A percentile compares a stretch with the other conserved stretches of the same genome.
Evolutionary conservation across 1,140 invertebrate genomes (phyloP).

Genomic region (Megalopta genalis): DNA sequence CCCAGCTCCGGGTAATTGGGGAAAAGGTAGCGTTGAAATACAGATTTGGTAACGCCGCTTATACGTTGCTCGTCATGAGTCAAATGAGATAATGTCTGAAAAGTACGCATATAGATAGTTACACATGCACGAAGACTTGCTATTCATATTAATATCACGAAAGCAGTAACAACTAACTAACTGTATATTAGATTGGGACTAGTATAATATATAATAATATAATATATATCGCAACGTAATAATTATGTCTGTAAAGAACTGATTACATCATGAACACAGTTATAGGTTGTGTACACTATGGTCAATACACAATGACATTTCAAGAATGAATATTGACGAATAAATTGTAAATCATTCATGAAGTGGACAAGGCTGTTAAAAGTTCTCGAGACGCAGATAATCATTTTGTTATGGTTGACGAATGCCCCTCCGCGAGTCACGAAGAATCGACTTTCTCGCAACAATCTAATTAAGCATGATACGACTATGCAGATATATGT

Average conservation of each 20-base stretch:
- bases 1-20: constrained; percentile 88
- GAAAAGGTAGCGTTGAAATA: constrained; percentile 86
- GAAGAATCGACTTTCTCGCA: neutral
- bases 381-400: neutral
- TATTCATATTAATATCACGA: no score
- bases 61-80: constrained; percentile 83
- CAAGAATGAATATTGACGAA: neutral
- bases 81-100: constrained; percentile 83
- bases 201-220: no score
- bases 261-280: neutral
- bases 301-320: neutral
- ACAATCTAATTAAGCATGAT: neutral
- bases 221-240: no score
- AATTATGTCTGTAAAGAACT: no score
- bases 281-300: neutral
- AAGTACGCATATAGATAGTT: constrained; percentile 55
- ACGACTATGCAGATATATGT: neutral
- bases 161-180: no score
- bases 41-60: constrained; percentile 83
- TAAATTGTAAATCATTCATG: constrained; percentile 5
- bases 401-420: neutral
- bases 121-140: constrained; percentile 17
- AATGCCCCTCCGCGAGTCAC: neutral
- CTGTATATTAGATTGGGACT: no score
- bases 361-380: neutral